Evolutionary conservation across 2,888 invertebrate genomes (phyloP).

Genomic region (Elgonia sp.): DNA sequence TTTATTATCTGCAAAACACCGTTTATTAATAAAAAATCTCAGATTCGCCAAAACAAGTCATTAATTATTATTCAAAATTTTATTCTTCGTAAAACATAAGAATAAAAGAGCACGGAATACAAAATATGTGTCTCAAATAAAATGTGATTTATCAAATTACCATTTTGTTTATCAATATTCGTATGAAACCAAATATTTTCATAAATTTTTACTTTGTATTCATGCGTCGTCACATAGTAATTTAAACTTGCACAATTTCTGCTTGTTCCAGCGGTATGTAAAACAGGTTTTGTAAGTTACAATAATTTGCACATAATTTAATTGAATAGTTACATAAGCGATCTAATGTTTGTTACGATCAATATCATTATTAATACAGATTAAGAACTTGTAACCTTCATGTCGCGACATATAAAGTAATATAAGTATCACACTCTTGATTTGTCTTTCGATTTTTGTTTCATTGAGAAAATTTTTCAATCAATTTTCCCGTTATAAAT

Average conservation of each 20-base stretch:
- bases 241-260: constrained; percentile 64
- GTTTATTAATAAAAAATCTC: background rate
- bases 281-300: constrained; percentile 66
- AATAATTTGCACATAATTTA: constrained; percentile 69
- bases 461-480: background rate
- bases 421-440: constrained; percentile 21
- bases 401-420: constrained; percentile 43
- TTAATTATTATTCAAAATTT: background rate
- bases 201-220: constrained; percentile 39
- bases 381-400: constrained; percentile 64
- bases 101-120: background rate
- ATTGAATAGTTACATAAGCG: constrained; percentile 70
- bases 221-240: constrained; percentile 40
- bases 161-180: background rate
- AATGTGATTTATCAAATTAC: background rate
- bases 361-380: constrained; percentile 66
- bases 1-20: constrained; percentile 69
- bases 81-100: background rate
- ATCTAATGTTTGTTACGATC: constrained; percentile 61
- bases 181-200: background rate
- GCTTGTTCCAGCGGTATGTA: constrained; percentile 52
- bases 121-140: too few species aligned
- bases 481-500: background rate
- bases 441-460: background rate
- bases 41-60: background rate